Evolutionary conservation across 2,113 vertebrate genomes (phyloP), one percentile per base, ranked within the genome.

Genomic region (Ophthalmolycus amberensis): DNA sequence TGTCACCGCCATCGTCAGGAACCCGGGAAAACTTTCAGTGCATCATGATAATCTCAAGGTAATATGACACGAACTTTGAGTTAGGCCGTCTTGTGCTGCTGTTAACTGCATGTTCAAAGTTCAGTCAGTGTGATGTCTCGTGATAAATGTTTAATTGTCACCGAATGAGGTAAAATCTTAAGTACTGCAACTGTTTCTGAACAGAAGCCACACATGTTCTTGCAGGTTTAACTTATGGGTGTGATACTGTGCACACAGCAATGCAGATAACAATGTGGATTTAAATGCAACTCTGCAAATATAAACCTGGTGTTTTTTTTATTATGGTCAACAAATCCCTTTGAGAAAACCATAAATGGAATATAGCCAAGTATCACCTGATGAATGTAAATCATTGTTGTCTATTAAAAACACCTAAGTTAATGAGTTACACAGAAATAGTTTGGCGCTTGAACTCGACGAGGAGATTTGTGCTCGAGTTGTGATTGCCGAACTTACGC

Each of bases 1-100:
- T 0, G 95, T 96, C 86, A 96, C 93, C 0, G 95, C 95, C 9
- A 59, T 96, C 15, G 95, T 96, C 73, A 93, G 95, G 75, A 94
- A 94, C 88, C 93, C 90, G 4, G 92, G 48, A 11, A 96, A 96
- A 82, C 83, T 96, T 58, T 70, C 84, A 1, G 67, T 94, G 32
- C 88, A 85, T 10, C 95, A 96, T 79, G 92, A 95, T 7, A 94
- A 95, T 16, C 91, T 96, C n/a, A 95, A 94, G 95, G 96, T 96
- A 92, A 70, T 1, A 7, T 1, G 9, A 18, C 48, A 4, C 34
- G 14, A 25, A 16, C 5, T 58, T 16, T 16, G 27, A 46, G 9
- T 5, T 14, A 14, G 6, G 6, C n/a, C 0, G 16, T n/a, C 25
- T 4, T 25, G 18, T 38, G 9, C 14, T 20, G 65, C 42, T 48